phyloP scores from a whole-genome alignment of 2,888 invertebrate genomes.

The Lithophane ornitopus region DNA sequence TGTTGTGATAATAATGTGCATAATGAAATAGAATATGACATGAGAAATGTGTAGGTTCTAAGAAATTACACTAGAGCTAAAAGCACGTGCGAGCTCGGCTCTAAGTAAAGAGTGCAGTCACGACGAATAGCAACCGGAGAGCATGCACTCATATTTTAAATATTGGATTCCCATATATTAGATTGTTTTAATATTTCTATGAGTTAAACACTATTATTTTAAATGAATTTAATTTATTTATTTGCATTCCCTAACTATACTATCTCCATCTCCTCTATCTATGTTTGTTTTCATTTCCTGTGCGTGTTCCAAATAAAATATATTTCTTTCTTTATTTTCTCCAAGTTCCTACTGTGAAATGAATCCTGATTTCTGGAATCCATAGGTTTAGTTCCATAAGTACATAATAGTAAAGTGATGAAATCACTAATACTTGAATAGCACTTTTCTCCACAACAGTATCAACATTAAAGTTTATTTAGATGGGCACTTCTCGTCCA shows the following conservation, averaged over 20 bases:
- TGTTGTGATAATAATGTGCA: constrained; percentile 14
- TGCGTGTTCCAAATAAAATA: no score
- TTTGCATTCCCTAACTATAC: not conserved
- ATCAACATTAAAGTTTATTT: constrained; percentile 55
- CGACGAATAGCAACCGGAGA: constrained; percentile 4
- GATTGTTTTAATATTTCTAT: not conserved
- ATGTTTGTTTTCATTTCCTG: no score
- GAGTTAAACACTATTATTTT: not conserved
- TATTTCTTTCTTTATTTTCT: no score
- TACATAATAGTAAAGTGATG: not conserved
- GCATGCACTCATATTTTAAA: not conserved
- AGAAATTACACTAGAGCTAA: constrained; percentile 51
- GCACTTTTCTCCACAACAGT: constrained; percentile 53
- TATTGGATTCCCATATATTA: not conserved
- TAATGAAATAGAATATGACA: constrained; percentile 29
- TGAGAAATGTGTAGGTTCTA: constrained; percentile 39
- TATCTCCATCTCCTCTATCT: no score
- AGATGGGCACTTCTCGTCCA: constrained; percentile 56
- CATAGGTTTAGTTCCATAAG: not conserved
- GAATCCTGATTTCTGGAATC: not conserved
- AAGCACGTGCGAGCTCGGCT: constrained; percentile 54
- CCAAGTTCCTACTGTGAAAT: not conserved
- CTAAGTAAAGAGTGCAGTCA: constrained; percentile 38
- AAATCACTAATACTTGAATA: constrained; percentile 14
- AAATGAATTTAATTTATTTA: not conserved